Base-by-base conservation (phyloP, 2,888 invertebrate genomes). In the Cantharis lateralis region DNA sequence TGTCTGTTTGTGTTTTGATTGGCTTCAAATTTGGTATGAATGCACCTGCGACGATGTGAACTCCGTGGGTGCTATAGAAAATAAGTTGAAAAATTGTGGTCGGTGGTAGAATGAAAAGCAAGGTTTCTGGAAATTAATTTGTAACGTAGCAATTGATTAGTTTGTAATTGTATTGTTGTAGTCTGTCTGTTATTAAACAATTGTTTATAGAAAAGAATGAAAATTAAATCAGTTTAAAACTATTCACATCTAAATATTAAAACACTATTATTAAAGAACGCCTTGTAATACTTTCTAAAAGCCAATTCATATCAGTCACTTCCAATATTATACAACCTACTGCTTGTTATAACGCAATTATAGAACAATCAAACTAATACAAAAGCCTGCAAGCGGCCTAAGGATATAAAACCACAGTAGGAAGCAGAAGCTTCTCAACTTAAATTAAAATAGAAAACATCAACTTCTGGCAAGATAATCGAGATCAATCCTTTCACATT, bases 351-450 rank as follows among this genome's bases (percentile, higher is more conserved):
- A 75, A 75, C 66, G 75, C 71, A 75, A 75, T 75, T 75, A 75
- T 24, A 66, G 71, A 71, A 75, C 75, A 75, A 75, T 75, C 70
- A 68, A 71, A 75, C 64, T 66, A 71, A 75, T 75, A 75, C 75
- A 75, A 75, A 66, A 66, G 71, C 75, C 70, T 15, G 28, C 61
- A 73, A 68, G 32, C 26, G 18, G 73, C 68, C 70, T 68, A 70
- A 64, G 70, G 75, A 70, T 71, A 71, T 48, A 48, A 48, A 62
- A 62, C 75, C 75, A 62, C 75, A 75, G 75, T 75, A 75, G 75
- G 75, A 75, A 75, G 75, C 75, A 75, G 75, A 75, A 75, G 75
- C 75, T 75, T 75, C 71, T 75, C 71, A 75, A 75, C 66, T 70
- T 75, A 75, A 75, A 75, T 75, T 75, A 75, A 71, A 75, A 70